Percentiles rank a stretch among this genome's conserved stretches.
phyloP scores from a whole-genome alignment of 1,140 invertebrate species.

The Chironomus tepperi region DNA sequence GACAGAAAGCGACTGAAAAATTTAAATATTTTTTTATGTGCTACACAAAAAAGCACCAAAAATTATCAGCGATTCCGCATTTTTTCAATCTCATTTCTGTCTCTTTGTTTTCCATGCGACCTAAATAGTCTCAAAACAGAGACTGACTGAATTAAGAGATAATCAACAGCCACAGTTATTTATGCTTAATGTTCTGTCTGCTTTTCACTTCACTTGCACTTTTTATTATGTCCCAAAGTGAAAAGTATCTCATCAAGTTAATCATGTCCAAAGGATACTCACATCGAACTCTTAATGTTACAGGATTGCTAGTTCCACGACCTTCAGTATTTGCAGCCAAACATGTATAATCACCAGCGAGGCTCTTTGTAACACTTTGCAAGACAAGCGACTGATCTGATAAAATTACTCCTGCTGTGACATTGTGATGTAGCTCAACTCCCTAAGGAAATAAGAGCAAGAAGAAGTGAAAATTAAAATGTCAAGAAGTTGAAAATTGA shows the following conservation, averaged over 20 bases:
- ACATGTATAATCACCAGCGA: conserved; percentile 74
- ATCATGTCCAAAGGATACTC: conserved; percentile 45
- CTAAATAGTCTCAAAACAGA: neutral
- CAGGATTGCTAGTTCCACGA: conserved; percentile 68
- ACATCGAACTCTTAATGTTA: conserved; percentile 72
- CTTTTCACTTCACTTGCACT: conserved; percentile 3
- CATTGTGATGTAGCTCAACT: conserved; percentile 67
- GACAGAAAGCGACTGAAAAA: neutral
- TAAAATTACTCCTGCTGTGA: conserved; percentile 63
- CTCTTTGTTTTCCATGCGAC: neutral
- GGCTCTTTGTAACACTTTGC: conserved; percentile 65
- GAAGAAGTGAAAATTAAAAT: conserved; percentile 15
- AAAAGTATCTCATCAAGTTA: neutral
- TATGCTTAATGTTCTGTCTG: conserved; percentile 24
- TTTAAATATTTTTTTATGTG: neutral
- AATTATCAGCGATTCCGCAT: neutral
- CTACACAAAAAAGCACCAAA: neutral
- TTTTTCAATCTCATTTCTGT: neutral
- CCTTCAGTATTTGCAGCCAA: conserved; percentile 72
- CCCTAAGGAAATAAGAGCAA: conserved; percentile 43
- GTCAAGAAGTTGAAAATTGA: too few relatives aligned
- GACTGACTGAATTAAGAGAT: neutral
- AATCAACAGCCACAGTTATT: neutral
- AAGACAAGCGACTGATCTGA: conserved; percentile 75
- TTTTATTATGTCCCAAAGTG: too few relatives aligned